phyloP scores from a whole-genome alignment of 2,888 invertebrate species.

The Arge pagana region DNA sequence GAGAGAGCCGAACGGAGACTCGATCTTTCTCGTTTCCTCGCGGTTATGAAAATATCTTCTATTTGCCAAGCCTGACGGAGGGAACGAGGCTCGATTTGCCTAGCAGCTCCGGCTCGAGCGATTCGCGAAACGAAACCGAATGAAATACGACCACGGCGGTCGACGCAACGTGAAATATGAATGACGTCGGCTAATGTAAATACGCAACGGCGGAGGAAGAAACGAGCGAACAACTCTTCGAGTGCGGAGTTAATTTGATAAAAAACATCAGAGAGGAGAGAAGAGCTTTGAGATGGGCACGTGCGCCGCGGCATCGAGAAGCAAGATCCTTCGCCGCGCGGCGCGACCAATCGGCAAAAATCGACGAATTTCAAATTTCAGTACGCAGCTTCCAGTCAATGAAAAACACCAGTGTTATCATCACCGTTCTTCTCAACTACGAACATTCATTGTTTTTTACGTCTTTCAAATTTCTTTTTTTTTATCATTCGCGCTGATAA shows the following conservation, averaged over 20 bases:
- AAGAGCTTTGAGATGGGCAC: constrained; percentile 21
- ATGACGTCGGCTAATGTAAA: constrained; percentile 56
- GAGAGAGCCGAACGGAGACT: no score
- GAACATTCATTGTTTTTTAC: no score
- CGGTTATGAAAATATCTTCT: constrained; percentile 36
- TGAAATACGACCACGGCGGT: constrained; percentile 37
- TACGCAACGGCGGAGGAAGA: constrained; percentile 31
- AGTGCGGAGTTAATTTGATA: constrained; percentile 51
- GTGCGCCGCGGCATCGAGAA: background rate
- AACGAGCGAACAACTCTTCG: constrained; percentile 27
- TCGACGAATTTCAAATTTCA: no score
- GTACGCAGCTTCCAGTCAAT: no score
- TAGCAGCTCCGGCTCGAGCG: constrained; percentile 25
- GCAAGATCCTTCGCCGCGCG: no score
- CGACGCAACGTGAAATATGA: constrained; percentile 54
- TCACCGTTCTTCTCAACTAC: no score
- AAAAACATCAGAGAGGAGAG: constrained; percentile 43
- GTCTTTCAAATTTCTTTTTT: no score
- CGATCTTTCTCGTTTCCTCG: background rate
- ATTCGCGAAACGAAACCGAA: constrained; percentile 27
- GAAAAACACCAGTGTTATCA: no score
- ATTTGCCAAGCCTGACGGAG: constrained; percentile 32
- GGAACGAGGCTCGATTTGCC: constrained; percentile 40
- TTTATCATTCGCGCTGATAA: no score
- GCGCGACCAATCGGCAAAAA: no score